Base-by-base conservation (phyloP, 2,888 invertebrate species). In the Elysia crispata region DNA sequence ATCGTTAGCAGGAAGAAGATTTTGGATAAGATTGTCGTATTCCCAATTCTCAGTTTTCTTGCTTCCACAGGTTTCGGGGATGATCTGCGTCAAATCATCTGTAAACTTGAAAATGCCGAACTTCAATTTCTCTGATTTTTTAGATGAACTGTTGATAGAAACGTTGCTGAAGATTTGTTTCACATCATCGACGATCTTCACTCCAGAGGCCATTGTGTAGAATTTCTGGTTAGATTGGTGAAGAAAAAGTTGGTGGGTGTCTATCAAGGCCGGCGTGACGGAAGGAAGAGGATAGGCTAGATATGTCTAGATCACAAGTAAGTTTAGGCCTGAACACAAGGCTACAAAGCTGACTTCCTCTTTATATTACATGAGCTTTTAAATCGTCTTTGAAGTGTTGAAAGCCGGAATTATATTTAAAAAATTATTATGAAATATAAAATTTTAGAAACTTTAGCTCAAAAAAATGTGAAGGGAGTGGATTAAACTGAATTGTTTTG, bases 171-270 rank as follows among this genome's bases (percentile, higher is more conserved):
- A 76, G 62, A 1, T 30, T 20, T 41, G 1, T 50, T 76, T 75
- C 1, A 76, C 76, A 11, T 33, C 60, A 23, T 80, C 80, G n/a
- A 18, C 41, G 25, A 76, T 23, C 49, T 76, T 80, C 23, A 80
- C 49, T n/a, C 80, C 80, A 13, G 80, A 80, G 25, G 75, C 76
- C 75, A 76, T 80, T n/a, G 11, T 25, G 41, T 41, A 11, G 11
- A 41, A 18, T 6, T 60, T 28, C 20, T 13, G 54, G 15, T 11
- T 18, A 3, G 23, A 74, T 20, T 3, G 23, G 1, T 25, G 60
- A 11, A n/a, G 1, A 66, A 18, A 23, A n/a, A 8, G 8, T 33
- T 60, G 49, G 33, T 74, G 74, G 30, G 72, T 67, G 41, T 41
- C 41, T 41, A 41, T 41, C 41, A 11, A 54, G 30, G 66, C 78